Evolutionary conservation across 2,888 invertebrate genomes (phyloP), one percentile per base, ranked within the genome.

Genomic region (Scaptomyza cyrtandrae): DNA sequence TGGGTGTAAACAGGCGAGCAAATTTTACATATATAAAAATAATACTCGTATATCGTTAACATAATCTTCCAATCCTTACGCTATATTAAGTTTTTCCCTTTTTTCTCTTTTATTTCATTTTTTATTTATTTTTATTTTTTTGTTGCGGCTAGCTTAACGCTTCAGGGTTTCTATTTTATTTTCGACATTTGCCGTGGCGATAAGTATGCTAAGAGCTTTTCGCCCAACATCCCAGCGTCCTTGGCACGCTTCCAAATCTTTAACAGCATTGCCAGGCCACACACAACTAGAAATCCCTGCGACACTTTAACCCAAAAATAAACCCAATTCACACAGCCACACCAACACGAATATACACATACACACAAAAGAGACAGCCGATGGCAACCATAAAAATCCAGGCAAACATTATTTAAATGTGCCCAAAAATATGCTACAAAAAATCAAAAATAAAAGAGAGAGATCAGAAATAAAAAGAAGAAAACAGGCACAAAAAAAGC

Each of bases 391-490:
- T 78, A 70, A 76, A 77, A 79, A 77, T 78, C 75, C 64, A 56
- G 69, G 77, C 73, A 75, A 80, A 80, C 80, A 85, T 82, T 80
- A 82, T 82, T 82, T 84, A 82, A 82, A 82, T 82, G 78, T 66
- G 49, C 65, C 77, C 74, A 44, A 70, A 77, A 85, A 85, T 82
- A 79, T 84, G 83, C 69, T 77, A 55, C 46, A 58, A 63, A 61
- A 62, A 61, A 65, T 27, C 24, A 52, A 60, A 53, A 49, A 39
- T 31, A 72, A 54, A 66, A 50, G 27, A 27, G 27, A 27, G 50
- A 27, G 6, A 10, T 7, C 11, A 9, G 24, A 24, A 41, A n/a
- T 13, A 45, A 31, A 24, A 55, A 58, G 44, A n/a, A 55, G 7
- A 46, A 41, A 37, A 56, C 59, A 45, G 50, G 29, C 57, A 35